Evolutionary conservation across 35 echinoderm and acorn worm species (phyloP), one percentile per base, ranked within the genome.

Genomic region (Patiria miniata): DNA sequence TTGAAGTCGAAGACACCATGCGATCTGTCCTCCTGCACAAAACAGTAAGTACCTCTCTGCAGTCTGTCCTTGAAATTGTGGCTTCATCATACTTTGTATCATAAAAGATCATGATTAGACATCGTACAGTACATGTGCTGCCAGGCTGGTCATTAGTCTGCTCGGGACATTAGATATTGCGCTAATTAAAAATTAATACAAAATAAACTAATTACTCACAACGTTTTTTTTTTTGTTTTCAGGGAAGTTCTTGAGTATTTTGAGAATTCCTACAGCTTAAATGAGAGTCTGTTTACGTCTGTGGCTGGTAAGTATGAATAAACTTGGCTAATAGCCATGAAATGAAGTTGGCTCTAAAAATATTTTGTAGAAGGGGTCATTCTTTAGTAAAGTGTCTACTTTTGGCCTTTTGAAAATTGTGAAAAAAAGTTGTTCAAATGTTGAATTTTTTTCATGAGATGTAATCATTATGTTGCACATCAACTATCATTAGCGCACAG

Each of bases 241-340:
- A 98, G 96, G 40, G 85, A 98, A 42, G 83, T 98, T 29, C 40
- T 92, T 82, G 87, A 80, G 28, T 94, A 98, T 47, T 98, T 98
- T 94, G 96, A 98, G 61, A 98, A 98, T 58, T 80, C 87, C 39
- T 98, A 92, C 89, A 92, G 82, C 29, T 37, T 98, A 8, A 94
- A 98, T 86, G 96, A 98, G 69, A 98, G 96, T 73, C 68, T 98
- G 38, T 98, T 98, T 47, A 91, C 96, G 7, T 69, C 56, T 30
- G 47, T 97, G 40, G 93, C 83, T 87, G 57, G 94, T 97, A 90
- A 90, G 94, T 93, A 22, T 12, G 12, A 47, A 12, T 47, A 47
- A 4, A n/a, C n/a, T n/a, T n/a, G n/a, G n/a, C n/a, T n/a, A n/a
- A n/a, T n/a, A n/a, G n/a, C n/a, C n/a, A n/a, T n/a, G n/a, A n/a